A percentile compares a stretch with the other conserved stretches of the same genome.
phyloP scores from a whole-genome alignment of 2,888 invertebrate genomes.

The Acrobasis consociella region DNA sequence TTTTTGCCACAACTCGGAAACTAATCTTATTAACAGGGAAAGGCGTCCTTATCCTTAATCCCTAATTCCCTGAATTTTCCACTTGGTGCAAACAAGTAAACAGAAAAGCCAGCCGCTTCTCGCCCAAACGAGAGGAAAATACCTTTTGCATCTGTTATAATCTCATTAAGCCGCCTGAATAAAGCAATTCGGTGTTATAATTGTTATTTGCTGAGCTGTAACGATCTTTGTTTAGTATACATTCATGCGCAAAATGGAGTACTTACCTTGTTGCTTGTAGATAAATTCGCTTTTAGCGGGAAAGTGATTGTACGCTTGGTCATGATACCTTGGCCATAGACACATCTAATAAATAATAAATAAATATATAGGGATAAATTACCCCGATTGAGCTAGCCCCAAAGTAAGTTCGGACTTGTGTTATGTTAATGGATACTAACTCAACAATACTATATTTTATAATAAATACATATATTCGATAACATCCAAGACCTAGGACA shows the following conservation, averaged over 20 bases:
- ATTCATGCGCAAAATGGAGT: conserved; percentile 43
- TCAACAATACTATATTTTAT: too few relatives aligned
- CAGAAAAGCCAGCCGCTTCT: conserved; percentile 11
- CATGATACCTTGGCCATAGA: too few relatives aligned
- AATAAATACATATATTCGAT: too few relatives aligned
- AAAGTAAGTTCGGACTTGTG: too few relatives aligned
- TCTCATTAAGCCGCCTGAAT: conserved; percentile 52
- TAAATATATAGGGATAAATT: too few relatives aligned
- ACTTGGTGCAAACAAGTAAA: conserved; percentile 18
- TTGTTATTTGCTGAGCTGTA: conserved; percentile 60
- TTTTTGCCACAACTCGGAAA: conserved; percentile 49
- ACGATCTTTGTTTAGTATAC: conserved; percentile 65
- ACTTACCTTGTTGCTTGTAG: conserved; percentile 32
- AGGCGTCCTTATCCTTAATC: conserved; percentile 35
- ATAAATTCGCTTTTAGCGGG: conserved; percentile 31
- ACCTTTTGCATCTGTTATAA: conserved; percentile 44
- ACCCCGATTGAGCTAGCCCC: too few relatives aligned
- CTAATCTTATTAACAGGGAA: conserved; percentile 46
- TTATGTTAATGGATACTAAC: too few relatives aligned
- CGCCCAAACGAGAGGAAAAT: conserved; percentile 22
- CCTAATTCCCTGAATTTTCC: conserved; percentile 24
- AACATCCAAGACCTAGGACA: too few relatives aligned
- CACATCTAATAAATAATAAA: too few relatives aligned
- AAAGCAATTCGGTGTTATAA: conserved; percentile 63
- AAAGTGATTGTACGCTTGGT: conserved; percentile 23